These are phyloP conservation scores for Heteromyza rotundicornis DNA, from an alignment of 2,888 invertebrate species.

Conservation along the genomic window DNA sequence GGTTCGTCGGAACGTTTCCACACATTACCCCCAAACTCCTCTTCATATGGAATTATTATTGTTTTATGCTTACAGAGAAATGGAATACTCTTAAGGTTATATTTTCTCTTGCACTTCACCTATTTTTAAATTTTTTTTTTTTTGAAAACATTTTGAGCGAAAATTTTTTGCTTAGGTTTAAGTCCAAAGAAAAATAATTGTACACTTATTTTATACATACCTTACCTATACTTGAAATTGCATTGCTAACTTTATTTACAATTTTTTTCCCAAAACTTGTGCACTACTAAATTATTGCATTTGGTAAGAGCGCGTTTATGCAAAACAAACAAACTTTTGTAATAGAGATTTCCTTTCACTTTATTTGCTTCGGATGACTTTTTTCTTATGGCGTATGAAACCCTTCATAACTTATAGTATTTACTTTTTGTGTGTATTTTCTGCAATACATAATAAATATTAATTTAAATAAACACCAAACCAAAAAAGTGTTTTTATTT, in stretches of 20 bases:
- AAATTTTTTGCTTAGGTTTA: not conserved
- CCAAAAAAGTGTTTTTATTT: not conserved
- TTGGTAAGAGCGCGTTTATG: no score
- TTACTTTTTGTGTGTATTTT: no score
- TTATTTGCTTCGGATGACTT: not conserved
- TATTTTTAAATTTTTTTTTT: no score
- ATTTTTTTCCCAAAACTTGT: constrained; percentile 11
- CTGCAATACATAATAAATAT: not conserved
- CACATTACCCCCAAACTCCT: no score
- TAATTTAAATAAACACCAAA: not conserved
- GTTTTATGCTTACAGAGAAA: no score
- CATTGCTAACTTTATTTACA: constrained; percentile 3
- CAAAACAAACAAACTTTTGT: constrained; percentile 23
- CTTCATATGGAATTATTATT: no score
- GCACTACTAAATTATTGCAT: no score
- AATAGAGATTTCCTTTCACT: not conserved
- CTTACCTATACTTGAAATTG: not conserved
- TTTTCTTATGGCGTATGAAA: not conserved
- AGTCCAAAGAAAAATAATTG: constrained; percentile 17
- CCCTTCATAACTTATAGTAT: not conserved
- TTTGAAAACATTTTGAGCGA: not conserved
- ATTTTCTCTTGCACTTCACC: no score
- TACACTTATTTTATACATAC: constrained; percentile 4
- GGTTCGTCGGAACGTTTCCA: no score
- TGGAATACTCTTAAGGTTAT: no score